Conservation (phyloP, 1,140 invertebrate genomes). For the Eubasilissa regina region DNA sequence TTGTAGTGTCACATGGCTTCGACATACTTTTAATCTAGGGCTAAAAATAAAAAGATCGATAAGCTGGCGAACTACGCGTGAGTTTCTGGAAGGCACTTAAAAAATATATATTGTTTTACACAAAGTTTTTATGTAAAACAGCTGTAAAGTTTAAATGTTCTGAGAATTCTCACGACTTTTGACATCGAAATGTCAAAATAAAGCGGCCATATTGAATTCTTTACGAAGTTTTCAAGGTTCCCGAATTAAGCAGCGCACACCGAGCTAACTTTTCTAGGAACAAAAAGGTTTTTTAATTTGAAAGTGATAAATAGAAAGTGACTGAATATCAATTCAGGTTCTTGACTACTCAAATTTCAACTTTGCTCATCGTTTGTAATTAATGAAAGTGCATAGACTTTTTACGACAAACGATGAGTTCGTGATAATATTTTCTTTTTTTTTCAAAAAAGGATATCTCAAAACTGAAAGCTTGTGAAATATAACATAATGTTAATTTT, state of each 20-base stretch:
- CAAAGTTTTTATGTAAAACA: conserved; percentile 40
- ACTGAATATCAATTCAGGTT: neutral
- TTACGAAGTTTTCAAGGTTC: conserved; percentile 52
- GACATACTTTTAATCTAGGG: conserved; percentile 36
- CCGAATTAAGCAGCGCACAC: conserved; percentile 44
- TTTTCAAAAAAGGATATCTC: too few species aligned
- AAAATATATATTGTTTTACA: conserved; percentile 30
- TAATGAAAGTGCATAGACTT: neutral
- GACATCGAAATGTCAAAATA: conserved; percentile 74
- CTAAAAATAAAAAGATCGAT: conserved; percentile 49
- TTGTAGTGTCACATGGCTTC: conserved; percentile 48
- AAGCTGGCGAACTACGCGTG: conserved; percentile 2
- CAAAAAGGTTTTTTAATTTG: conserved; percentile 12
- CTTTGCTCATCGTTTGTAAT: neutral
- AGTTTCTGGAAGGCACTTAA: conserved; percentile 12
- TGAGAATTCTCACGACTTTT: conserved; percentile 72
- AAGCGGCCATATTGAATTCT: conserved; percentile 66
- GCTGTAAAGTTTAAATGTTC: conserved; percentile 35
- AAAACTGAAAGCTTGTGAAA: too few species aligned
- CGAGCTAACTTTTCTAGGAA: conserved; percentile 20
- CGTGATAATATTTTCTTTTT: too few species aligned
- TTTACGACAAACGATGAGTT: neutral
- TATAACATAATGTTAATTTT: too few species aligned
- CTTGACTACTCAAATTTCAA: neutral
- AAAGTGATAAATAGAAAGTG: neutral